Base-by-base conservation (phyloP, 2,797 vertebrate species). In the Danio choprae region DNA sequence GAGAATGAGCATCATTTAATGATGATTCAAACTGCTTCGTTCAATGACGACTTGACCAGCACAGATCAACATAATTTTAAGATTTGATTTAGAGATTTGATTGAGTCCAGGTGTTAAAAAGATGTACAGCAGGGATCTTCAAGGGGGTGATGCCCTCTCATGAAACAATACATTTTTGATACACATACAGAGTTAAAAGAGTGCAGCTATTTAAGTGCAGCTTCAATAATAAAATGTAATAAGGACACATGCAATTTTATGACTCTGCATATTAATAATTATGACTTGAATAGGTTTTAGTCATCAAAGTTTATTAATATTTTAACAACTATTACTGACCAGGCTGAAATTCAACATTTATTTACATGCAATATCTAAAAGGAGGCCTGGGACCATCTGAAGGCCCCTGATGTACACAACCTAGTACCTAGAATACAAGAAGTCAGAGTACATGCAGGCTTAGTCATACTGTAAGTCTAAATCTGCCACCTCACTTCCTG, bases 1-100 rank as follows among this genome's bases (percentile, higher is more conserved):
- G 72, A 20, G 65, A 80, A 59, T 36, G 43, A 13, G 64, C 60
- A 75, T 80, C 64, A 77, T 38, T 80, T 59, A 43, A 82, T 55
- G 73, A 84, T 64, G 72, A 77, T 69, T 60, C 36, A 55, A 74
- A 69, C 55, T 63, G 46, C 13, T 74, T 40, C n/a, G 18, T 51
- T 81, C n/a, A 44, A 18, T 38, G 40, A 68, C 38, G 56, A 74
- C 75, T 63, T 65, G 53, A 73, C 11, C 4, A 5, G 46, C 36
- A 13, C 22, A 12, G 38, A 78, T 51, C 38, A 60, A 46, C 50
- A 62, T 64, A 48, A 71, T 71, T 15, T 46, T 5, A 15, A 20
- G 1, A n/a, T 69, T 36, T 58, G 51, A 55, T 59, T 84, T 56
- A 73, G 43, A 65, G 46, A 72, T 48, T 80, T 71, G 50, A 65